Conservation (phyloP, 1,140 invertebrate species). For the Neomicropteryx cornuta region DNA sequence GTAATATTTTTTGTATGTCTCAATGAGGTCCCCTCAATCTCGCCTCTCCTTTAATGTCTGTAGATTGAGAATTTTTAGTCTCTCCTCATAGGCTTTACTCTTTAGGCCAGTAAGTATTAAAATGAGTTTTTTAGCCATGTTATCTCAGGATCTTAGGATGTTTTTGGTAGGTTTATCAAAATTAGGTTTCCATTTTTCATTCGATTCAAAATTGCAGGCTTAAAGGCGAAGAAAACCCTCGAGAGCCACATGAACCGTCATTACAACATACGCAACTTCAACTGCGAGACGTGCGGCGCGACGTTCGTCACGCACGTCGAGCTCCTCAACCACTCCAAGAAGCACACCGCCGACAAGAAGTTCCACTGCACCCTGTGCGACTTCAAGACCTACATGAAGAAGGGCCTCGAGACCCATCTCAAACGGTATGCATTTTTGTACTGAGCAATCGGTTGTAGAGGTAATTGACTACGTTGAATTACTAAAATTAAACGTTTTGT, state of each 20-base stretch:
- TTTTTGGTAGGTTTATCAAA: too few relatives aligned
- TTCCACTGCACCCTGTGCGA: slow-evolving; percentile 35
- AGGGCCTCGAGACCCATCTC: slow-evolving; percentile 32
- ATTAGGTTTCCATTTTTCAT: too few relatives aligned
- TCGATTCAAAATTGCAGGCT: too few relatives aligned
- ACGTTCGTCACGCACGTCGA: slow-evolving; percentile 35
- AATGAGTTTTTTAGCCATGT: too few relatives aligned
- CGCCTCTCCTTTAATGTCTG: too few relatives aligned
- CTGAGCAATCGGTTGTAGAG: neutral
- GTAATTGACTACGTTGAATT: too few relatives aligned
- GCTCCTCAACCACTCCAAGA: slow-evolving; percentile 31
- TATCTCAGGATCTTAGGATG: too few relatives aligned
- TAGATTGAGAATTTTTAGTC: too few relatives aligned
- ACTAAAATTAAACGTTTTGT: neutral
- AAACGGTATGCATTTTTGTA: slow-evolving; percentile 21
- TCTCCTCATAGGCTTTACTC: too few relatives aligned
- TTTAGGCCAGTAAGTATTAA: too few relatives aligned
- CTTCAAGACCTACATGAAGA: slow-evolving; percentile 36
- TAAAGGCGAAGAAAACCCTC: slow-evolving; percentile 31
- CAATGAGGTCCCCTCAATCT: too few relatives aligned
- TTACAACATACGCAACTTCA: slow-evolving; percentile 34
- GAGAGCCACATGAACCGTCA: slow-evolving; percentile 32
- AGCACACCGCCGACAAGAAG: slow-evolving; percentile 25
- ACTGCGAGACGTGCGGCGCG: slow-evolving; percentile 35
- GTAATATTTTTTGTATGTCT: too few relatives aligned